Evolutionary conservation across 1,140 invertebrate genomes (phyloP).

Genomic region (Aleiodes sp.): DNA sequence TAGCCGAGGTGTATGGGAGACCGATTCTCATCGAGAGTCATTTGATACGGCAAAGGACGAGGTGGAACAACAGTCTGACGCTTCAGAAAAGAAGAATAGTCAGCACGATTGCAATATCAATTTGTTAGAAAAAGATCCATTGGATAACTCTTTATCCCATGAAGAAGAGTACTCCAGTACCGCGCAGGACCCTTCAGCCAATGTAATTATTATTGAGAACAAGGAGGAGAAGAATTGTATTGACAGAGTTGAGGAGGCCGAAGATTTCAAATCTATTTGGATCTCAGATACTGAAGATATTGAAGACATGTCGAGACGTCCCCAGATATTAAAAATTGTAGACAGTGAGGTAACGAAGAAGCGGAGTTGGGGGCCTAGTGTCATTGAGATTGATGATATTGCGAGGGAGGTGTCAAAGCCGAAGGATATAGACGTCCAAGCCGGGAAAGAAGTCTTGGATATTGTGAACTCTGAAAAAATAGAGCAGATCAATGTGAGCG

Average conservation of each 20-base stretch:
- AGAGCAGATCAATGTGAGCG: background rate
- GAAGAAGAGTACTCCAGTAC: background rate
- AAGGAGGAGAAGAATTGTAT: slow-evolving; percentile 20
- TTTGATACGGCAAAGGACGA: slow-evolving; percentile 8
- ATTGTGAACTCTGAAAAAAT: background rate
- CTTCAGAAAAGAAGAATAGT: background rate
- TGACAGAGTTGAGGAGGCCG: slow-evolving; percentile 46
- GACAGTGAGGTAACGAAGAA: slow-evolving; percentile 59
- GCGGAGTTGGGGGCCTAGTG: slow-evolving; percentile 32
- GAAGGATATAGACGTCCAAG: background rate
- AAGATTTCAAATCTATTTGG: slow-evolving; percentile 58
- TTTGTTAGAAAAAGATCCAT: slow-evolving; percentile 12
- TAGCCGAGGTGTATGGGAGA: slow-evolving; percentile 1
- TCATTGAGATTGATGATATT: slow-evolving; percentile 36
- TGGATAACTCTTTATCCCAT: background rate
- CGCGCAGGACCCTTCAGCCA: background rate
- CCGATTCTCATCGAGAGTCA: slow-evolving; percentile 16
- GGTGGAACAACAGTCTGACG: background rate
- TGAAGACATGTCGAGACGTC: slow-evolving; percentile 62
- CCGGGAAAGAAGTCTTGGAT: background rate
- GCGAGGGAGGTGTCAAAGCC: slow-evolving; percentile 20
- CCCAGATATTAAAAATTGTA: slow-evolving; percentile 60
- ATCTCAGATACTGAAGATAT: slow-evolving; percentile 53
- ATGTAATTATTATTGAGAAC: background rate
- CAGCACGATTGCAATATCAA: background rate